phyloP scores from a whole-genome alignment of 2,797 vertebrate species.

The Phrynocephalus guinanensis region DNA sequence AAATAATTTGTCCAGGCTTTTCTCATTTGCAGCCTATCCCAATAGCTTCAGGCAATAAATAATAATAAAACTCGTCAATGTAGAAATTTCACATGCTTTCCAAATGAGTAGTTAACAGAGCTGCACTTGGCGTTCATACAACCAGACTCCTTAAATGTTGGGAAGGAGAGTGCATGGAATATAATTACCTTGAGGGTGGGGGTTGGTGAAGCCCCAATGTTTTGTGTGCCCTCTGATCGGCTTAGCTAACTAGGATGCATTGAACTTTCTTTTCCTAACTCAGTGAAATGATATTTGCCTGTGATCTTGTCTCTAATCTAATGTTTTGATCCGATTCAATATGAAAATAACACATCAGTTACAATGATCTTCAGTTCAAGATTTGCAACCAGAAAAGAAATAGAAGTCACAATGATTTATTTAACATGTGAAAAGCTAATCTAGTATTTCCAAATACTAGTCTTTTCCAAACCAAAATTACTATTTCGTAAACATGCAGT shows the following conservation, averaged over 20 bases:
- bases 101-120: not conserved
- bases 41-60: not conserved
- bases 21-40: not conserved
- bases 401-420: not conserved
- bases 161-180: too few species aligned
- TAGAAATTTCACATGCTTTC: not conserved
- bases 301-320: not conserved
- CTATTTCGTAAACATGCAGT: too few species aligned
- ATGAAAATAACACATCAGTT: not conserved
- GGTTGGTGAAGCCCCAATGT: not conserved
- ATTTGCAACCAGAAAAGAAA: not conserved
- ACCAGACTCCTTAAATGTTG: not conserved
- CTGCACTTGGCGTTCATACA: not conserved
- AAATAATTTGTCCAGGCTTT: not conserved
- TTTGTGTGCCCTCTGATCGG: not conserved
- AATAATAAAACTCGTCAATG: not conserved
- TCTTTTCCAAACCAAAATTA: too few species aligned
- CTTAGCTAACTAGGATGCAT: not conserved
- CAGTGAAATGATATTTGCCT: not conserved
- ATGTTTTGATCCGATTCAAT: conserved; percentile 19
- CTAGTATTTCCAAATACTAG: too few species aligned
- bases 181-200: too few species aligned
- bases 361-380: not conserved
- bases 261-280: not conserved
- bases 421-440: not conserved